phyloP scores from a whole-genome alignment of 2,797 vertebrate genomes.

The Chloroceryle amazona region DNA sequence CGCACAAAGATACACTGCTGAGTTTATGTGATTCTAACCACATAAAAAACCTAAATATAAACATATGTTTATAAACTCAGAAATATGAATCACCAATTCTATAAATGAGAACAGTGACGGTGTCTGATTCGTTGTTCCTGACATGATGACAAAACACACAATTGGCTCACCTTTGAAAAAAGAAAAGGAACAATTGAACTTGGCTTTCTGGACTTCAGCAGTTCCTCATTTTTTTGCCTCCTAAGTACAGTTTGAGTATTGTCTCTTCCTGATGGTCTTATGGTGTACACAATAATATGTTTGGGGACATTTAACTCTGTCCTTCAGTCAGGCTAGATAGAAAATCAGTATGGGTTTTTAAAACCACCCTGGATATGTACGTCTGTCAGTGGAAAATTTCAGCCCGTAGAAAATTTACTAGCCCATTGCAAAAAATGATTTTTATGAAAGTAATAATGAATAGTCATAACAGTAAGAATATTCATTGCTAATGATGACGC shows the following conservation, averaged over 20 bases:
- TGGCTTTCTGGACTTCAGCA: background rate
- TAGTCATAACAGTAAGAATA: background rate
- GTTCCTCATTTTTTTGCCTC: background rate
- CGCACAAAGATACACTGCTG: background rate
- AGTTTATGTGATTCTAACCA: background rate
- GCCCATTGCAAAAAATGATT: background rate
- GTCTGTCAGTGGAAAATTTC: background rate
- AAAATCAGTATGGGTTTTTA: background rate
- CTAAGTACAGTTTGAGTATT: background rate
- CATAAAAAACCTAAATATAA: background rate
- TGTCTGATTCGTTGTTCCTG: background rate
- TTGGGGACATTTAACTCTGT: rapidly evolving
- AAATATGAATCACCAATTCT: background rate
- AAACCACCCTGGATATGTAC: background rate
- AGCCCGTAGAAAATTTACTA: background rate
- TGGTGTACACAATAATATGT: background rate
- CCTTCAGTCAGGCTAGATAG: background rate
- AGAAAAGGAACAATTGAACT: background rate
- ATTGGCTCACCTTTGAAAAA: background rate
- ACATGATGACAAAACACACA: background rate
- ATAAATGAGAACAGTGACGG: background rate
- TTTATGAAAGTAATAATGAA: background rate
- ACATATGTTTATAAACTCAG: background rate
- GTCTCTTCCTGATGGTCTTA: background rate
- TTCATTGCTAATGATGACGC: background rate